Evolutionary conservation across 2,888 invertebrate genomes (phyloP), one percentile per base, ranked within the genome.

Genomic region (Protophormia terraenovae): DNA sequence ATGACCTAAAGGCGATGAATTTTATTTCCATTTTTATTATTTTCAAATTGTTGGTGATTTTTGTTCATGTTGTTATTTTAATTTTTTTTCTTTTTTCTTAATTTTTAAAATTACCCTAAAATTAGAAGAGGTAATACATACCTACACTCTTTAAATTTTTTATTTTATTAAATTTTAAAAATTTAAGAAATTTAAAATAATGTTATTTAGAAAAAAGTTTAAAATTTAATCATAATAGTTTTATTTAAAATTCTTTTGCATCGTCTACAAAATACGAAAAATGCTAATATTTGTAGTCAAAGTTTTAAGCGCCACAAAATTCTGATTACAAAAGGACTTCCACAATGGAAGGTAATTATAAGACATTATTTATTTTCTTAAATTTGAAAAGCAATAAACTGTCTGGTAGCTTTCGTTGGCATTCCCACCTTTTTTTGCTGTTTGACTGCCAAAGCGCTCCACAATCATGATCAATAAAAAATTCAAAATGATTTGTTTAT

Each of bases 401-500:
- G n/a, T 24, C 19, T 69, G n/a, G 38, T 38, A 71, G 12, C 38
- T 71, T 29, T 38, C 12, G 14, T 8, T 6, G n/a, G 3, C 47
- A 35, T 35, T 35, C 12, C 73, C 47, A 75, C 16, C 35, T 24
- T n/a, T 14, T 60, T 62, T n/a, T 10, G 22, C 45, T 60, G 19
- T 22, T 22, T 60, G 45, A 60, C n/a, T 60, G 53, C 64, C 14
- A 45, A 24, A 60, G n/a, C 60, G 14, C 45, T 75, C 14, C 3
- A 53, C 53, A 47, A 22, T 58, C 66, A 22, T 7, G 47, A 35
- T 47, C 19, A 66, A 62, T 55, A 80, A 80, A 73, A 66, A 58
- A 47, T n/a, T 81, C 60, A 14, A 72, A 69, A 32, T 67, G 38
- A 83, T 79, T 84, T 87, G 88, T 87, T 88, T 87, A 87, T 88